phyloP scores from a whole-genome alignment of 2,113 vertebrate species.

The Conger conger region DNA sequence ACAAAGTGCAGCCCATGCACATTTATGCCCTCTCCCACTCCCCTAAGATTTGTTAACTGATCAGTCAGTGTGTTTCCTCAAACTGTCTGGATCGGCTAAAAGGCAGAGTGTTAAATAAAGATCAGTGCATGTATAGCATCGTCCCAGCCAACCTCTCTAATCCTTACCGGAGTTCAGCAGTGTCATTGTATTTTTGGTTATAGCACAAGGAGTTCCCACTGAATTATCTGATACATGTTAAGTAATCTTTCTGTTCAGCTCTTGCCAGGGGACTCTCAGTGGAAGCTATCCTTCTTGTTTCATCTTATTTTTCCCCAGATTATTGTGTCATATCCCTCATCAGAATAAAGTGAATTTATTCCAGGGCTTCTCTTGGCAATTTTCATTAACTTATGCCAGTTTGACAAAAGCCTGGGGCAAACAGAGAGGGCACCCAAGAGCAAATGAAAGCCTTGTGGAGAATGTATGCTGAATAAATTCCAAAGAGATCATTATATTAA shows the following conservation, averaged over 20 bases:
- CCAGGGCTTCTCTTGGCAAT: constrained; percentile 45
- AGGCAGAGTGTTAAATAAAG: neutral
- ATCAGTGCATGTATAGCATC: neutral
- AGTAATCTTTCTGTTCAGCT: neutral
- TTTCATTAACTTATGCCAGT: constrained; percentile 52
- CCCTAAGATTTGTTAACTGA: neutral
- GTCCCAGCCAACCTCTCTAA: no score
- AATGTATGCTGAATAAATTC: constrained; percentile 68
- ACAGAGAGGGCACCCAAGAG: constrained; percentile 47
- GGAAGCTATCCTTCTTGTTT: constrained; percentile 31
- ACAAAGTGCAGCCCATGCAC: neutral
- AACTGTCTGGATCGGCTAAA: neutral
- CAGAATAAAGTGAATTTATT: constrained; percentile 46
- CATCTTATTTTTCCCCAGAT: constrained; percentile 57
- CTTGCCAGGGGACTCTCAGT: neutral
- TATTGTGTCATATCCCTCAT: constrained; percentile 53
- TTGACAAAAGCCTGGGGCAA: constrained; percentile 57
- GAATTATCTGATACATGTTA: neutral
- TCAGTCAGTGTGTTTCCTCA: neutral
- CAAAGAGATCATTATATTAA: constrained; percentile 56
- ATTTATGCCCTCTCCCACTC: neutral
- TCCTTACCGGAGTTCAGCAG: neutral
- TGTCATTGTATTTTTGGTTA: neutral
- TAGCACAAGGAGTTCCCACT: neutral
- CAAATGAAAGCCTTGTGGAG: constrained; percentile 60